A percentile compares a stretch with the other conserved stretches of the same genome.
These are phyloP conservation scores for Odontamblyopus rebecca DNA, from an alignment of 2,797 vertebrate genomes.

Conservation along the genomic window DNA sequence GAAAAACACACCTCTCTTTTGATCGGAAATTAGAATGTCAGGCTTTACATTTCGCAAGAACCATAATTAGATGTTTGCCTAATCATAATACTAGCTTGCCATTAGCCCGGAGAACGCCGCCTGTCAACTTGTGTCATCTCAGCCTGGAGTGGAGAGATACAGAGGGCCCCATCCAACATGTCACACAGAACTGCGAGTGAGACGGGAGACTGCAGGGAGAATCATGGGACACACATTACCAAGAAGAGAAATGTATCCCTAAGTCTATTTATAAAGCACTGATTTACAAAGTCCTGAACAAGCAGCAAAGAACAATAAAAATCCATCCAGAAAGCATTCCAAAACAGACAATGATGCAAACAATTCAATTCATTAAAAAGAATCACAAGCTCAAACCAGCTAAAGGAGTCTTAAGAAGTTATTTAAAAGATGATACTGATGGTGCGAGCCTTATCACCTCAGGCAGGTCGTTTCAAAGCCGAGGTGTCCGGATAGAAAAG, in stretches of 20 bases:
- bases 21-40: constrained; percentile 10
- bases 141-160: background rate
- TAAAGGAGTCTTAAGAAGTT: too few relatives aligned
- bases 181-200: constrained; percentile 18
- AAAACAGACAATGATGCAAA: too few relatives aligned
- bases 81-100: constrained; percentile 5
- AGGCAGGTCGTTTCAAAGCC: too few relatives aligned
- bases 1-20: background rate
- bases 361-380: too few relatives aligned
- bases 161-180: constrained; percentile 17
- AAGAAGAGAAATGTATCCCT: constrained; percentile 36
- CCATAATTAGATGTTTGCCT: constrained; percentile 11
- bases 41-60: background rate
- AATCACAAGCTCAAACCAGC: too few relatives aligned
- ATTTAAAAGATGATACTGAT: too few relatives aligned
- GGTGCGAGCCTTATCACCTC: too few relatives aligned
- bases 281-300: too few relatives aligned
- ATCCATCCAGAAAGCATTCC: too few relatives aligned
- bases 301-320: too few relatives aligned
- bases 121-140: constrained; percentile 13
- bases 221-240: constrained; percentile 40
- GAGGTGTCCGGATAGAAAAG: too few relatives aligned
- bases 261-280: too few relatives aligned
- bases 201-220: constrained; percentile 31
- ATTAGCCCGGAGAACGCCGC: constrained; percentile 15